Conservation (phyloP, 1,140 invertebrate species). For the Penaeus vannamei region DNA sequence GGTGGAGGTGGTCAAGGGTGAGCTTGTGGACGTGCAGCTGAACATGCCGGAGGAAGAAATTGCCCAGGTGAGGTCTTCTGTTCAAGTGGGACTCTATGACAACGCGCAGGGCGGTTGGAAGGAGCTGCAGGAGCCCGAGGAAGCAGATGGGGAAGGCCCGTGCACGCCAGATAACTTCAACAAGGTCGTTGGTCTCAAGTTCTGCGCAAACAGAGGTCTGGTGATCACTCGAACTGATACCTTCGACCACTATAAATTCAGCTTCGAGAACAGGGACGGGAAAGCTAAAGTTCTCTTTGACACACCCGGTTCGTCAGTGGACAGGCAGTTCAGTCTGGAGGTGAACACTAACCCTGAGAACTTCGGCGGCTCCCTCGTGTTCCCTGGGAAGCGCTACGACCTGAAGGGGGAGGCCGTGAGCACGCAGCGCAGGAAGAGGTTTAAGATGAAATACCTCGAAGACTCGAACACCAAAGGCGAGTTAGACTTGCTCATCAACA, state of each 20-base stretch:
- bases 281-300: conserved; percentile 27
- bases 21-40: conserved; percentile 37
- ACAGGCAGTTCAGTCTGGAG: conserved; percentile 28
- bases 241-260: conserved; percentile 47
- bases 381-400: conserved; percentile 31
- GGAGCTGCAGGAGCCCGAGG: background rate
- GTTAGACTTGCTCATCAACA: background rate
- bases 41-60: conserved; percentile 27
- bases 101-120: conserved; percentile 28
- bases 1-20: conserved; percentile 13
- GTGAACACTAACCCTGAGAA: background rate
- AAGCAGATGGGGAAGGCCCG: background rate
- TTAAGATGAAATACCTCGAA: conserved; percentile 32
- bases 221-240: conserved; percentile 38
- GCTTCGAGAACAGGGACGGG: background rate
- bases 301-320: conserved; percentile 52
- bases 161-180: conserved; percentile 33
- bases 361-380: background rate
- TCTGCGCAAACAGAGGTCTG: conserved; percentile 12
- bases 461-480: conserved; percentile 33
- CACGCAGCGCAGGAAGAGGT: conserved; percentile 3
- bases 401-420: conserved; percentile 18
- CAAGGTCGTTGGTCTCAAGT: conserved; percentile 30
- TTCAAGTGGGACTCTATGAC: conserved; percentile 36
- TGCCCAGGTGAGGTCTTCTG: conserved; percentile 27